Percentiles rank a stretch among this genome's conserved stretches.
Evolutionary conservation across 1,140 invertebrate species (phyloP).

Genomic region (Berghia stephanieae): DNA sequence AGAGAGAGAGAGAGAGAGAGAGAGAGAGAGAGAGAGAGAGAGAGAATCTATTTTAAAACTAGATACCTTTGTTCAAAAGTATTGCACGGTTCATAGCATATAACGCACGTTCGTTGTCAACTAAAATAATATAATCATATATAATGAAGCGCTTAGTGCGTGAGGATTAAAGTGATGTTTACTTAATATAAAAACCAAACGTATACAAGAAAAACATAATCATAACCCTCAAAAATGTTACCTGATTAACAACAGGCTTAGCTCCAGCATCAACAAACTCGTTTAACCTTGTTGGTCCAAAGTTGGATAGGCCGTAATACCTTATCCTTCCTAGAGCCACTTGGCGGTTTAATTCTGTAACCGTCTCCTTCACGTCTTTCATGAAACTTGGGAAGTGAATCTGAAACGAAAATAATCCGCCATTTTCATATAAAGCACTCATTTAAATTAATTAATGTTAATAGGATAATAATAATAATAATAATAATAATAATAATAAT

Average conservation of each 20-base stretch:
- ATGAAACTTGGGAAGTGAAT: conserved; percentile 61
- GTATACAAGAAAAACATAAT: neutral
- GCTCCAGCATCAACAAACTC: conserved; percentile 50
- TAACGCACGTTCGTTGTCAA: too few species aligned
- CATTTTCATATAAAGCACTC: too few species aligned
- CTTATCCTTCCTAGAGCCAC: conserved; percentile 52
- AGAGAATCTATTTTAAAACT: neutral
- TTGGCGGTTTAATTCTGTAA: conserved; percentile 58
- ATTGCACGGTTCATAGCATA: too few species aligned
- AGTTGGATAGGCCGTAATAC: conserved; percentile 62
- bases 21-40: neutral
- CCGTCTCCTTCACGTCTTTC: conserved; percentile 45
- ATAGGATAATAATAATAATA: too few species aligned
- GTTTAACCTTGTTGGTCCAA: conserved; percentile 60
- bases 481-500: too few species aligned
- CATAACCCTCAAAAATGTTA: conserved; percentile 27
- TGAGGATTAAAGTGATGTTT: too few species aligned
- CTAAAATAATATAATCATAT: too few species aligned
- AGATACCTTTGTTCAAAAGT: neutral
- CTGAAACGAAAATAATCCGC: too few species aligned
- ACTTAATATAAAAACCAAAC: neutral
- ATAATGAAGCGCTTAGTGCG: too few species aligned
- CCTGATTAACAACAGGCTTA: conserved; percentile 59
- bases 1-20: neutral
- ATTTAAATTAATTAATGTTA: too few species aligned